Conservation (phyloP, 53 echinoderm and acorn worm species). For the Echinarachnius parma region DNA sequence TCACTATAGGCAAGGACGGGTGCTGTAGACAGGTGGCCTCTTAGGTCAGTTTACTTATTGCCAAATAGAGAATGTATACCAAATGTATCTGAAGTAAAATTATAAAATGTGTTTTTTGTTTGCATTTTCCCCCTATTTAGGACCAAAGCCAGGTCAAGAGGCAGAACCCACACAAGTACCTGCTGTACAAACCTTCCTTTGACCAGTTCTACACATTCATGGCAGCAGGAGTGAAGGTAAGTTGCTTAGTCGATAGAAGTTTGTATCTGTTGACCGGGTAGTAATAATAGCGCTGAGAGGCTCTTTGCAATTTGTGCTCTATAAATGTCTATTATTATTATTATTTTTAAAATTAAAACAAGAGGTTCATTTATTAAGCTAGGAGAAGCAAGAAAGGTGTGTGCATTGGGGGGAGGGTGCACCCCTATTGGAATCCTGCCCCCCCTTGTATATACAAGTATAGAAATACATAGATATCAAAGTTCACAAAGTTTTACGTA, state of each 20-base stretch:
- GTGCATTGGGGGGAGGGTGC: too few species aligned
- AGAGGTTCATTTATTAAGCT: not conserved
- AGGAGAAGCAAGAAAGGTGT: too few species aligned
- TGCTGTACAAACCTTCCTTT: constrained; percentile 98
- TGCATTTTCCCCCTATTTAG: constrained; percentile 6
- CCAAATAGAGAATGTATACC: too few species aligned
- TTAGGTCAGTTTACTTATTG: too few species aligned
- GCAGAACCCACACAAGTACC: constrained; percentile 95
- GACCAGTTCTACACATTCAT: constrained; percentile 93
- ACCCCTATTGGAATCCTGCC: too few species aligned
- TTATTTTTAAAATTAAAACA: not conserved
- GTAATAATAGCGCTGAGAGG: not conserved
- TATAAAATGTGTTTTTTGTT: not conserved
- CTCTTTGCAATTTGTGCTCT: not conserved
- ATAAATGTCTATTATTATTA: not conserved
- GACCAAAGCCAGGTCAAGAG: constrained; percentile 57
- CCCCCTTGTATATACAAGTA: too few species aligned
- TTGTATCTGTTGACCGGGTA: not conserved
- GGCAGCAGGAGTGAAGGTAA: constrained; percentile 92
- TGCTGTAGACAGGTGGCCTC: too few species aligned
- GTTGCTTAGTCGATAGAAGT: not conserved
- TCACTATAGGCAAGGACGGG: too few species aligned
- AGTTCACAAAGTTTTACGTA: too few species aligned
- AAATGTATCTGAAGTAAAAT: too few species aligned
- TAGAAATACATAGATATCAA: too few species aligned